Base-by-base conservation (phyloP, 2,113 vertebrate genomes). In the Paramormyrops kingsleyae region DNA sequence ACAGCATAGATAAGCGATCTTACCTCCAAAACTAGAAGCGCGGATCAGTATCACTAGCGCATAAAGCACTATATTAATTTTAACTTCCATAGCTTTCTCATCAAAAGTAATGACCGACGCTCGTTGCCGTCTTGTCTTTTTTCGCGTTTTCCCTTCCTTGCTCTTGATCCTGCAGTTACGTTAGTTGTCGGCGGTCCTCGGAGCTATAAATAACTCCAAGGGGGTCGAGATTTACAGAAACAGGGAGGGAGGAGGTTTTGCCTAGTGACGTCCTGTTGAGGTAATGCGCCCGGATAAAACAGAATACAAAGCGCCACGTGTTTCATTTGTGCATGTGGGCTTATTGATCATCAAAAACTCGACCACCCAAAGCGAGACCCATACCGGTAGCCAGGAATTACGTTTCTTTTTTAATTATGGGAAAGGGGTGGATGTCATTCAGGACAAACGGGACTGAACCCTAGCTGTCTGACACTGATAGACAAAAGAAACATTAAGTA, bases 141-240 rank as follows among this genome's bases (percentile, higher is more conserved):
- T 44, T 24, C 89, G 89, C 89, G 46, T 46, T 59, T 39, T 62
- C 49, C 88, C 91, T 88, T 50, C 49, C 59, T 87, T 90, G 35
- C 85, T 87, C 90, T 10, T 90, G 87, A 83, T 91, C 92, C 94
- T 93, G 94, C 93, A 92, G 93, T 94, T 95, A 90, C 92, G 94
- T 94, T 95, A 91, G 92, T 92, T 92, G 92, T 92, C 94, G 89
- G 92, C 90, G 90, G 84, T 93, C 94, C 94, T 92, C 93, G 24
- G 91, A 87, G 94, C 95, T 95, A 95, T 93, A 95, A 95, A 95
- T 95, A 95, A 91, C 94, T 94, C 13, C 91, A 91, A 92, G 74
- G 35, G 94, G 93, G 94, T 93, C 92, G 93, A 93, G 94, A 93
- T 94, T 92, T 92, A 92, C 92, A 93, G 92, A 19, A 89, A 91